phyloP scores from a whole-genome alignment of 2,888 invertebrate species.

The Erpobdella octoculata region DNA sequence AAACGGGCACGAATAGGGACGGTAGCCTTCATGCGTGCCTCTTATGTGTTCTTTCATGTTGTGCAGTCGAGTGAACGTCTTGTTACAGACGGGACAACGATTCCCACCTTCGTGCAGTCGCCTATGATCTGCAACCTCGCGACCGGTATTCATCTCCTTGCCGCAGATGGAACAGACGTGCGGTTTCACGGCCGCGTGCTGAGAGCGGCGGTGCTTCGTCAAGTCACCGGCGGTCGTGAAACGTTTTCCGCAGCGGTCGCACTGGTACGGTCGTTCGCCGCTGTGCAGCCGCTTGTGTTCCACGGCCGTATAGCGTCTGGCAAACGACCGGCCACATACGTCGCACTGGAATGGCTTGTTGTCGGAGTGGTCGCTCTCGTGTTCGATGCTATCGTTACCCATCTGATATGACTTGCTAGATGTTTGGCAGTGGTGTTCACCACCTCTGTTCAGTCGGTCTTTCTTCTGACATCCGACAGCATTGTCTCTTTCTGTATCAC shows the following conservation, averaged over 20 bases:
- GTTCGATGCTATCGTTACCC: neutral
- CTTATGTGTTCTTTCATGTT: slow-evolving; percentile 29
- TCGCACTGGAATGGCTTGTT: slow-evolving; percentile 17
- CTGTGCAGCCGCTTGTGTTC: slow-evolving; percentile 21
- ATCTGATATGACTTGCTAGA: slow-evolving; percentile 6
- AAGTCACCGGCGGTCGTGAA: slow-evolving; percentile 20
- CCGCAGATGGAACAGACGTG: slow-evolving; percentile 19
- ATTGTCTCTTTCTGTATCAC: no score
- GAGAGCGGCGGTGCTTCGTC: slow-evolving; percentile 20
- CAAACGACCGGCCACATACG: slow-evolving; percentile 21
- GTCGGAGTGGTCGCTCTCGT: slow-evolving; percentile 4
- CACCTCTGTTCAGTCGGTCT: neutral
- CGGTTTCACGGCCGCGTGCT: slow-evolving; percentile 20
- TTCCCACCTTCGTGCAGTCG: slow-evolving; percentile 26
- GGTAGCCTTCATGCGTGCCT: slow-evolving; percentile 16
- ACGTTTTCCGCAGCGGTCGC: slow-evolving; percentile 25
- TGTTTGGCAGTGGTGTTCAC: neutral
- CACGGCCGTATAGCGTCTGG: slow-evolving; percentile 14
- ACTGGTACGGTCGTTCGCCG: slow-evolving; percentile 23
- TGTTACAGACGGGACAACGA: slow-evolving; percentile 20
- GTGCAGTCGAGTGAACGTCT: slow-evolving; percentile 22
- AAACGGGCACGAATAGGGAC: slow-evolving; percentile 15
- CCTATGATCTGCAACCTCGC: slow-evolving; percentile 23
- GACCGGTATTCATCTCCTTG: slow-evolving; percentile 26
- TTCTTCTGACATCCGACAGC: no score